phyloP scores from a whole-genome alignment of 2,797 vertebrate species.

The Leptodactylus fallax region DNA sequence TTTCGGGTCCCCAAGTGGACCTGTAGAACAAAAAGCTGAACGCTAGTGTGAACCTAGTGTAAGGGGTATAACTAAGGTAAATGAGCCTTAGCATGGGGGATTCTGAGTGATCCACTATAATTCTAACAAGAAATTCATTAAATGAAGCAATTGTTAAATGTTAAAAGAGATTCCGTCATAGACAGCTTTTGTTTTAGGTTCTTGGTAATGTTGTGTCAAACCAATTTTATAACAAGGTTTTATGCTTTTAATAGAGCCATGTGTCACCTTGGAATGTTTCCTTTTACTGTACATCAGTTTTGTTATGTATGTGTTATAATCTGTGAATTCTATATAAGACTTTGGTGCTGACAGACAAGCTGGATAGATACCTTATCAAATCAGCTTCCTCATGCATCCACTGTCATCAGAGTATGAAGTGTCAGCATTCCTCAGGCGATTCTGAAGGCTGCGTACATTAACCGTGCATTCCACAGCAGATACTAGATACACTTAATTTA shows the following conservation, averaged over 20 bases:
- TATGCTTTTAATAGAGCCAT: background rate
- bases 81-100: no score
- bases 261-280: background rate
- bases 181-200: no score
- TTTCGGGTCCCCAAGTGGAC: no score
- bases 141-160: no score
- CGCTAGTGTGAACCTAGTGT: no score
- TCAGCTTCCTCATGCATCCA: conserved; percentile 4
- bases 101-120: no score
- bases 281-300: background rate
- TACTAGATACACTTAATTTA: background rate
- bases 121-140: no score
- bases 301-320: background rate
- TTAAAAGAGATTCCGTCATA: no score
- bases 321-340: conserved; percentile 9
- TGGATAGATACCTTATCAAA: conserved; percentile 37
- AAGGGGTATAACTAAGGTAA: no score
- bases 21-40: no score
- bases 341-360: conserved; percentile 25
- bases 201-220: no score
- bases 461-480: background rate
- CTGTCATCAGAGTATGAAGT: conserved; percentile 43
- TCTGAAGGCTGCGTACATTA: conserved; percentile 3
- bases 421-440: conserved; percentile 24
- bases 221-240: no score